Evolutionary conservation across 2,113 vertebrate genomes (phyloP), one percentile per base, ranked within the genome.

Genomic region (Argyrosomus japonicus): DNA sequence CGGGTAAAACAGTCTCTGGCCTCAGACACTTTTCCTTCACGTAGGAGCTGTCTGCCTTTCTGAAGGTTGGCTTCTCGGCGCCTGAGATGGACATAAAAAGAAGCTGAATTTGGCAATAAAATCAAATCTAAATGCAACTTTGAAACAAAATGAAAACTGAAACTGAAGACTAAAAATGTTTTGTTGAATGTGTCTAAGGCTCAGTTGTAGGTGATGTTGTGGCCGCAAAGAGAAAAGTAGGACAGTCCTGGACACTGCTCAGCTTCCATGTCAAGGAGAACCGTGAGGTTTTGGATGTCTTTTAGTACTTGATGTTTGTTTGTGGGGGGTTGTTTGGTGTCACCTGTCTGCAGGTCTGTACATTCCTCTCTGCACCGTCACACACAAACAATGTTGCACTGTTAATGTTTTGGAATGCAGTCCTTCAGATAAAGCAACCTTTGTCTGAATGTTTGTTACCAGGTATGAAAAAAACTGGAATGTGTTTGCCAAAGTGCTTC

Each of bases 1-100:
- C 97, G 97, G 2, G 95, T 95, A 60, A 99, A 99, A 84, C 97
- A 99, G 0, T 99, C 98, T 86, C 96, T 95, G 69, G 98, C 98
- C 88, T 98, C 97, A 0, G 97, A 93, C 65, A 97, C 11, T 70
- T 96, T 99, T 21, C 98, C 98, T 81, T 99, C 98, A 5, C 97
- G 95, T 25, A 99, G 95, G 21, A 98, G 94, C 86, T 98, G 96
- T 47, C 96, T 96, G 53, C 97, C 98, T 62, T 96, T 98, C 76
- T 96, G 96, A 78, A 99, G 95, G 84, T 91, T 99, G 40, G 94
- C 74, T 83, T 98, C 96, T 70, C 98, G 95, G 77, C 95, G 97
- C 82, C 98, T 99, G 92, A 71, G 91, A 92, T 3, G 73, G 2
- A 70, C 25, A 83, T 11, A 25, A 40, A 51, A 50, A 1, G n/a